Conservation (phyloP, 2,797 vertebrate species). For the Craterocephalus amniculus region DNA sequence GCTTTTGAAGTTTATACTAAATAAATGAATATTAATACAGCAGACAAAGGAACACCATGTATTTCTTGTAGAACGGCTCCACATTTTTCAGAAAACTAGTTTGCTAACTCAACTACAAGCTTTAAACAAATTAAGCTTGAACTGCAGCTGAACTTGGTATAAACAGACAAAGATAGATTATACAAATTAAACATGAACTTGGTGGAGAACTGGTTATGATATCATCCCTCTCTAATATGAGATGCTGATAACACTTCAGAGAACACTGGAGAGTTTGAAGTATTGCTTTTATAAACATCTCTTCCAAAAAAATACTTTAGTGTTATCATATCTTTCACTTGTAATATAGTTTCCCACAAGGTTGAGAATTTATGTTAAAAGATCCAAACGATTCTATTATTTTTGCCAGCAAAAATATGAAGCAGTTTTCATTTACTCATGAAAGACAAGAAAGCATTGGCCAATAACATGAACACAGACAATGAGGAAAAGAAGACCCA, state of each 20-base stretch:
- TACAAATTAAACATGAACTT: conserved; percentile 17
- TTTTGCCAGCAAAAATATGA: not conserved
- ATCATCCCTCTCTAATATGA: conserved; percentile 26
- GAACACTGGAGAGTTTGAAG: conserved; percentile 61
- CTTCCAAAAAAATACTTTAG: conserved; percentile 51
- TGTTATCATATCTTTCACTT: conserved; percentile 40
- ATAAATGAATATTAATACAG: not conserved
- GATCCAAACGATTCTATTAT: too few species aligned
- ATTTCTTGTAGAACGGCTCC: not conserved
- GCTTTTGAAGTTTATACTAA: not conserved
- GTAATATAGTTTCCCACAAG: conserved; percentile 49
- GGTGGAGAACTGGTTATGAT: conserved; percentile 7
- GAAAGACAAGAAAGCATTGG: not conserved
- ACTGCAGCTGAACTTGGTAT: not conserved
- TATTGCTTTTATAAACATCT: conserved; percentile 52
- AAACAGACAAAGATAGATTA: conserved; percentile 8
- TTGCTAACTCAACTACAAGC: not conserved
- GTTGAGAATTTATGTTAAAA: conserved; percentile 30
- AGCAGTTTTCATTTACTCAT: not conserved
- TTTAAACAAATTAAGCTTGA: not conserved
- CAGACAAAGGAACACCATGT: not conserved
- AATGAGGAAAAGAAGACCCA: not conserved
- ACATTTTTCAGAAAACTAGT: not conserved
- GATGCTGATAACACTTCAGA: conserved; percentile 45
- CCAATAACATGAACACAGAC: not conserved